Evolutionary conservation across 53 echinoderm and acorn worm species (phyloP).

Genomic region (Actinopyga echinites): DNA sequence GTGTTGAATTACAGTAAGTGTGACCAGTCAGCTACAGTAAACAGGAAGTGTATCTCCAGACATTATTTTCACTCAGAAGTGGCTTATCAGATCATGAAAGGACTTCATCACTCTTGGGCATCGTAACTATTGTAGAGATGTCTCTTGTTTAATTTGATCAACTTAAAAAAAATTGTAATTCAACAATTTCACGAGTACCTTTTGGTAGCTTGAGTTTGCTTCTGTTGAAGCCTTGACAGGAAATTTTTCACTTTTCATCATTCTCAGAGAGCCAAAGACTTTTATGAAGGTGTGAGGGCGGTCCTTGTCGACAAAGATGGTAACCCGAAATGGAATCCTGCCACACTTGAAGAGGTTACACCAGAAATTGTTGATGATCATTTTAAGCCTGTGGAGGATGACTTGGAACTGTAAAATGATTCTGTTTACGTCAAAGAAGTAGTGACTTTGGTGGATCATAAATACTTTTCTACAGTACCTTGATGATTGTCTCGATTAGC

Average conservation of each 20-base stretch:
- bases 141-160: no score
- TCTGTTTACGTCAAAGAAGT: no score
- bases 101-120: no score
- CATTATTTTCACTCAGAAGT: no score
- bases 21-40: no score
- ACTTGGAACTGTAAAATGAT: slow-evolving; percentile 38
- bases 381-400: slow-evolving; percentile 68
- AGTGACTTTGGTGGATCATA: background rate
- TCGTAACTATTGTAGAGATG: no score
- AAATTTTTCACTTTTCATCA: background rate
- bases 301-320: slow-evolving; percentile 81
- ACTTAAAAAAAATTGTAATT: background rate
- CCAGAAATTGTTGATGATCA: slow-evolving; percentile 77
- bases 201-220: no score
- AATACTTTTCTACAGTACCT: background rate
- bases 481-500: background rate
- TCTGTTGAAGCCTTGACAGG: no score
- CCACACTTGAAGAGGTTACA: slow-evolving; percentile 76
- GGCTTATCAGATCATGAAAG: no score
- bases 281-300: slow-evolving; percentile 98
- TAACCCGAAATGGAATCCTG: slow-evolving; percentile 86
- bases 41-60: no score
- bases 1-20: no score
- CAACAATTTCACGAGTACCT: background rate
- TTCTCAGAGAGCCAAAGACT: slow-evolving; percentile 90